Evolutionary conservation across 1,140 invertebrate species (phyloP).

Genomic region (Physella acuta): DNA sequence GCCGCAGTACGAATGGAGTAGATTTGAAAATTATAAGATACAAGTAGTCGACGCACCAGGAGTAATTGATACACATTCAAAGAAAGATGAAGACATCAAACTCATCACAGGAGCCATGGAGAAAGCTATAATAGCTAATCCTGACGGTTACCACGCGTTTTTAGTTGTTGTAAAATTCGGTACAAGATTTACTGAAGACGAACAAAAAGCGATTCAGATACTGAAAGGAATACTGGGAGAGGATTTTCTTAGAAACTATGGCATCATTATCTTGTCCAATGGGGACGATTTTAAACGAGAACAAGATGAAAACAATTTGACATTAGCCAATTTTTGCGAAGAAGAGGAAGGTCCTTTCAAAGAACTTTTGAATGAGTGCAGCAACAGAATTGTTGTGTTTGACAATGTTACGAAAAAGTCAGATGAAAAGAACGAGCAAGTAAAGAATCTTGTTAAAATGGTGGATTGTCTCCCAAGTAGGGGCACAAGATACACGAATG

Average conservation of each 20-base stretch:
- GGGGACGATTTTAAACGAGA: neutral
- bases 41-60: constrained; percentile 4
- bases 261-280: neutral
- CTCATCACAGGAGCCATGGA: neutral
- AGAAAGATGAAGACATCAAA: neutral
- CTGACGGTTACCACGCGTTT: constrained; percentile 1
- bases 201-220: neutral
- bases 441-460: neutral
- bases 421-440: neutral
- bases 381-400: neutral
- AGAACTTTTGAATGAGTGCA: neutral
- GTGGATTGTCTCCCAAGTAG: neutral
- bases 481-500: neutral
- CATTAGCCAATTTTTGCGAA: neutral
- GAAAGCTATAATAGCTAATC: neutral
- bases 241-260: neutral
- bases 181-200: neutral
- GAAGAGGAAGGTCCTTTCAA: neutral
- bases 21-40: neutral
- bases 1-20: neutral
- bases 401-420: neutral
- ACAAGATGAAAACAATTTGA: neutral
- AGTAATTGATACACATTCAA: neutral
- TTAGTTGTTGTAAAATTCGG: neutral
- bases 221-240: neutral